Base-by-base conservation (phyloP, 2,113 vertebrate species). In the Ptilorrhoa leucosticta region DNA sequence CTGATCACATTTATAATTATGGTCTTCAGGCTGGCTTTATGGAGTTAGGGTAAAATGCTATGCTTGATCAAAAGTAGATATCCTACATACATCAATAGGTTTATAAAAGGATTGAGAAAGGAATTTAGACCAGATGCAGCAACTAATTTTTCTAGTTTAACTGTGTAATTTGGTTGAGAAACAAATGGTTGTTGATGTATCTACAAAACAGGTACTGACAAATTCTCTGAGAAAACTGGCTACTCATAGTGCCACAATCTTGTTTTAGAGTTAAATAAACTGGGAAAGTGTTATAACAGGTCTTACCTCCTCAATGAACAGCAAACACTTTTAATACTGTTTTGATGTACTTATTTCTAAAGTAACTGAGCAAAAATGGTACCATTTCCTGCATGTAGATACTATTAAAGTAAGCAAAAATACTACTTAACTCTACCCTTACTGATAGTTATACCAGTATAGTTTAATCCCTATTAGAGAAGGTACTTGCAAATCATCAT, bases 11-110 rank as follows among this genome's bases (percentile, higher is more conserved):
- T 73, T 86, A 80, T 93, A 95, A 96, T 92, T 90, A 88, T 4
- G 10, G 64, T 92, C 71, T 96, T 93, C 47, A 86, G 57, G 51
- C 51, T 88, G 64, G 65, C 63, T 93, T 77, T 78, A 83, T 11
- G 4, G 79, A 90, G 44, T 81, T 73, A 27, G 51, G 22, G 58
- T 86, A 81, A 95, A 90, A 88, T 24, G 39, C 70, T 90, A 44
- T 9, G 51, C 56, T 90, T 93, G 82, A 97, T 88, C 88, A 88
- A 78, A 96, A 96, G 88, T 79, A 94, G 85, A 83, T 71, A 88
- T 40, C 51, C 79, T 88, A 66, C 68, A 48, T 69, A 88, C n/a
- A 95, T 86, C 85, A 93, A 30, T 47, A 83, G 51, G 33, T 92
- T 97, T 93, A 81, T 77, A 92, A 80, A 87, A 89, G 81, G 50